Conservation (phyloP, 2,888 invertebrate genomes). For the Anthophora plumipes region DNA sequence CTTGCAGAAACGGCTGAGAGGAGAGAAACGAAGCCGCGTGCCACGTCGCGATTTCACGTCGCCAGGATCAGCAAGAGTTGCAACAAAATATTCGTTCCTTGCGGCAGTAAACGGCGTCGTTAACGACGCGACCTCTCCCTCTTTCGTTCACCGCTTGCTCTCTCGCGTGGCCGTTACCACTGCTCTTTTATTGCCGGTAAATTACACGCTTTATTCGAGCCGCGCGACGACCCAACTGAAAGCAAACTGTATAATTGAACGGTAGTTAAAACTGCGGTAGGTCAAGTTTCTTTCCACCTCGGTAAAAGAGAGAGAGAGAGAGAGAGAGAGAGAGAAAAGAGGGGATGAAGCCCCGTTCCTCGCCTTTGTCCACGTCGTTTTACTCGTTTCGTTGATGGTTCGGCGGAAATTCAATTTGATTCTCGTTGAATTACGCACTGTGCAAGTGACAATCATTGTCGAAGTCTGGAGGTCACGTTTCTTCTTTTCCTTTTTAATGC, state of each 20-base stretch:
- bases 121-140: slow-evolving; percentile 77
- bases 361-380: not conserved
- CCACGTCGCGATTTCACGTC: slow-evolving; percentile 34
- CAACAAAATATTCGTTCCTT: slow-evolving; percentile 82
- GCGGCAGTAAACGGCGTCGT: slow-evolving; percentile 83
- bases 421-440: no score
- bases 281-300: slow-evolving; percentile 69
- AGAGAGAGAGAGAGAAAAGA: no score
- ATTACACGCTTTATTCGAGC: slow-evolving; percentile 82
- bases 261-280: slow-evolving; percentile 80
- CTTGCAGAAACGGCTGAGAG: not conserved
- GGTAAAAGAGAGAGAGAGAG: no score
- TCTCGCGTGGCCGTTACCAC: slow-evolving; percentile 70
- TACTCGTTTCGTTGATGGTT: not conserved
- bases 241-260: slow-evolving; percentile 80
- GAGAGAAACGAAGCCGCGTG: slow-evolving; percentile 33
- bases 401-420: not conserved
- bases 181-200: slow-evolving; percentile 83
- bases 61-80: slow-evolving; percentile 56
- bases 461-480: no score
- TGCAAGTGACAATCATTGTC: not conserved
- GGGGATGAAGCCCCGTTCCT: no score
- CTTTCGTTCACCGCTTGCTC: slow-evolving; percentile 57
- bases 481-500: no score
- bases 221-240: slow-evolving; percentile 73